Evolutionary conservation across 2,797 vertebrate genomes (phyloP), one percentile per base, ranked within the genome.

Genomic region (Numenius phaeopus): DNA sequence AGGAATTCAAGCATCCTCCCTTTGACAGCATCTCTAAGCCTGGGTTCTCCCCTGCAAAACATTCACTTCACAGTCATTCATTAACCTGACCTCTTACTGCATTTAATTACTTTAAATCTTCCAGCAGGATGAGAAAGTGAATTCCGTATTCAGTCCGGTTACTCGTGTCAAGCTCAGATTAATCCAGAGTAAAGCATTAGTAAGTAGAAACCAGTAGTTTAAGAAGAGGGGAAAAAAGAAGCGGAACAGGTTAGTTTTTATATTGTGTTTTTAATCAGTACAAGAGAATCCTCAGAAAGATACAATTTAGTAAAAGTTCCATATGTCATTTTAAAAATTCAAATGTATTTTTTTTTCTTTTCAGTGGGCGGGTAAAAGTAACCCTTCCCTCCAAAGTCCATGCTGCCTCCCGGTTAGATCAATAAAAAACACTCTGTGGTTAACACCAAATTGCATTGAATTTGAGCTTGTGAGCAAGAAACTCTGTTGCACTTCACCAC

Each of bases 211-310:
- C 9, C 3, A 32, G 5, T 11, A 55, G 34, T 40, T 54, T 29
- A 44, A 64, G 23, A 34, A 13, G 10, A 9, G 6, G 5, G 5
- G 6, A 3, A 8, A 44, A 39, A 37, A 29, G 32, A 34, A 3
- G 5, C 52, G 65, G 21, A 76, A 70, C 18, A 15, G 4, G 7
- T 54, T 76, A 52, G 10, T 0, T 64, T 86, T 57, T 73, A 12
- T 44, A 23, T 34, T 70, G 7, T 46, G 27, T 23, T 83, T 91
- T 95, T 94, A 81, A 89, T 93, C 52, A 44, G 37, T 81, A 86
- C 27, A 76, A 58, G 18, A 72, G 57, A 73, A 76, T 52, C 39
- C 66, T 84, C 37, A 37, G 20, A 75, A 81, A 75, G 58, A 89
- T 3, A 61, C 12, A 54, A 26, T 47, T 59, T 14, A 47, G 52